Percentiles rank a stretch among this genome's conserved stretches.
These are phyloP conservation scores for Perognathus longimembris DNA, from an alignment of 2,113 vertebrate genomes.

Conservation along the genomic window DNA sequence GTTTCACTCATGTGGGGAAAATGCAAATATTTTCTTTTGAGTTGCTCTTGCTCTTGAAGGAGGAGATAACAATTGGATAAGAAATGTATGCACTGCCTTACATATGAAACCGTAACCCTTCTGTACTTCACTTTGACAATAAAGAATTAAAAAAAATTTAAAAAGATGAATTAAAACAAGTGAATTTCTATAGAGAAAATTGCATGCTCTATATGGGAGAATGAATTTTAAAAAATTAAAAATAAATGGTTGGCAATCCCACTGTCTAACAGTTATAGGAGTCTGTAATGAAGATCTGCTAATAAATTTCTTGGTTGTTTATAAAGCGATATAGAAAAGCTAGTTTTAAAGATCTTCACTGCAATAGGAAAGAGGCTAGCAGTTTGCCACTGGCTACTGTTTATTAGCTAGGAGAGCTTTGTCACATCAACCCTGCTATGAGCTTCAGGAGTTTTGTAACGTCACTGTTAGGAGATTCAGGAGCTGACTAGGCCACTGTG, in stretches of 20 bases:
- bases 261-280: not conserved
- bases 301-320: not conserved
- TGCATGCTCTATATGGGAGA: not conserved
- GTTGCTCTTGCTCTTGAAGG: slow-evolving; percentile 19
- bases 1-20: not conserved
- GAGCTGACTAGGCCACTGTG: not conserved
- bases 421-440: not conserved
- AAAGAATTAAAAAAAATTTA: too few relatives aligned
- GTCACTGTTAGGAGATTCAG: not conserved
- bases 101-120: too few relatives aligned
- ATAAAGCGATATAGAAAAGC: not conserved
- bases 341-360: not conserved
- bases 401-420: not conserved
- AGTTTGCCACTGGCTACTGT: not conserved
- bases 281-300: not conserved
- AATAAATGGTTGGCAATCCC: not conserved
- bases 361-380: not conserved
- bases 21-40: not conserved
- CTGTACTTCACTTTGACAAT: too few relatives aligned
- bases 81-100: too few relatives aligned
- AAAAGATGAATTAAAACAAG: not conserved
- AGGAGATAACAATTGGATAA: too few relatives aligned
- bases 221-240: not conserved
- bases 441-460: not conserved
- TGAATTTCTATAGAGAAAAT: not conserved